Conservation (phyloP, 1,140 invertebrate genomes). For the Galleria mellonella region DNA sequence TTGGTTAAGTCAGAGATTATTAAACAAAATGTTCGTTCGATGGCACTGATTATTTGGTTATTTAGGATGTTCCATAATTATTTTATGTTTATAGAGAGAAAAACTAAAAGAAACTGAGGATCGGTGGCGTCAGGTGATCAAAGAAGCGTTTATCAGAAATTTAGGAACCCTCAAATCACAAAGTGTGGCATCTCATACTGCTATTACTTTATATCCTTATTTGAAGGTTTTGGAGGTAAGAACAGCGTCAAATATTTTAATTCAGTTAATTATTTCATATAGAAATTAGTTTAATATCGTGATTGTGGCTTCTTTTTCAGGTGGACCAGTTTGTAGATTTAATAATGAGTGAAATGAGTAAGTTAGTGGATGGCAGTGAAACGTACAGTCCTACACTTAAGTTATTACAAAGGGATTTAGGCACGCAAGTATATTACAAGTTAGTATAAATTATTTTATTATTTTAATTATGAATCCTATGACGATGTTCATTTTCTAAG, state of each 20-base stretch:
- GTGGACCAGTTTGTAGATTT: constrained; percentile 79
- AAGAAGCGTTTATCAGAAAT: constrained; percentile 79
- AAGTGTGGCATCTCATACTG: constrained; percentile 56
- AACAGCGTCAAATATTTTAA: constrained; percentile 1
- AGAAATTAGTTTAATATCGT: background rate
- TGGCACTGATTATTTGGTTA: too few relatives aligned
- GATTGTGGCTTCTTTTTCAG: constrained; percentile 25
- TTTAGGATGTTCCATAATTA: too few relatives aligned
- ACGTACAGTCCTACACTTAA: constrained; percentile 83
- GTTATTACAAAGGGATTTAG: constrained; percentile 80
- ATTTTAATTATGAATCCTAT: background rate
- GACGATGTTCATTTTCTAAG: too few relatives aligned
- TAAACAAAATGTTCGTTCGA: too few relatives aligned
- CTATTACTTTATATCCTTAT: constrained; percentile 83
- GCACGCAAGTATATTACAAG: constrained; percentile 79
- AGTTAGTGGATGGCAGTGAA: constrained; percentile 84
- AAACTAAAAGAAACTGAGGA: constrained; percentile 78
- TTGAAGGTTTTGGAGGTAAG: constrained; percentile 78
- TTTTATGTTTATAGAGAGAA: constrained; percentile 56
- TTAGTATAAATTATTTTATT: constrained; percentile 32
- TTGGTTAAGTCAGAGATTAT: too few relatives aligned
- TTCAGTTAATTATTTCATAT: background rate
- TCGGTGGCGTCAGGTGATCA: constrained; percentile 79
- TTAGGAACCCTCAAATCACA: constrained; percentile 76
- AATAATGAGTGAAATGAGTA: constrained; percentile 79